These are phyloP conservation scores for Disparrhopalites patrizii DNA, from an alignment of 2,888 invertebrate genomes.

Conservation along the genomic window DNA sequence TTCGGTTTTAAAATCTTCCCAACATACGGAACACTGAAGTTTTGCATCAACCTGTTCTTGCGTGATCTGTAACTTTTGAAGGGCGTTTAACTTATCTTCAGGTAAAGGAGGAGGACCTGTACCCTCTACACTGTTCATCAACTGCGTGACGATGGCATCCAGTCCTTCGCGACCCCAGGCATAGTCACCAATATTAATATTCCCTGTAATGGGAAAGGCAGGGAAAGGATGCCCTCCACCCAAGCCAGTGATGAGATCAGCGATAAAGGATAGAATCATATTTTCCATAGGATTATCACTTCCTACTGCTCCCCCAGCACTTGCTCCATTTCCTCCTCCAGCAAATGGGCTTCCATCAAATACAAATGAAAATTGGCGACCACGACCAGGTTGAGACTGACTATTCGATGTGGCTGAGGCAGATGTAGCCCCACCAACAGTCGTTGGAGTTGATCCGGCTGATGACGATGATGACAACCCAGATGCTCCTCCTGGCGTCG, in stretches of 20 bases:
- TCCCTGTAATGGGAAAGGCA: not conserved
- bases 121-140: constrained; percentile 92
- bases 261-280: constrained; percentile 40
- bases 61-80: constrained; percentile 72
- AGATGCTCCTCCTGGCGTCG: not conserved
- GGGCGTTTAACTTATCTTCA: constrained; percentile 76
- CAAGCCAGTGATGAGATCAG: constrained; percentile 43
- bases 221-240: constrained; percentile 33
- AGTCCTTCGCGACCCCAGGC: constrained; percentile 85
- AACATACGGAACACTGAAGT: constrained; percentile 91
- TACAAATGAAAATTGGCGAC: constrained; percentile 19
- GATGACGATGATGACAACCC: not conserved
- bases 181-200: constrained; percentile 74
- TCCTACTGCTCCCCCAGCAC: not conserved
- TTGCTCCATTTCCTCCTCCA: not conserved
- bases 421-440: not conserved
- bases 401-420: not conserved
- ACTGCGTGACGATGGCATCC: constrained; percentile 90
- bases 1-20: constrained; percentile 78
- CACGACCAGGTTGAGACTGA: not conserved
- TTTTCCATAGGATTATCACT: constrained; percentile 29
- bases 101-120: constrained; percentile 85
- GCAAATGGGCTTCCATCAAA: constrained; percentile 8
- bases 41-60: constrained; percentile 70
- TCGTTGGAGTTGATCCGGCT: not conserved